Percentiles rank a stretch among this genome's conserved stretches.
Evolutionary conservation across 2,113 vertebrate species (phyloP).

Genomic region (Eretmochelys imbricata): DNA sequence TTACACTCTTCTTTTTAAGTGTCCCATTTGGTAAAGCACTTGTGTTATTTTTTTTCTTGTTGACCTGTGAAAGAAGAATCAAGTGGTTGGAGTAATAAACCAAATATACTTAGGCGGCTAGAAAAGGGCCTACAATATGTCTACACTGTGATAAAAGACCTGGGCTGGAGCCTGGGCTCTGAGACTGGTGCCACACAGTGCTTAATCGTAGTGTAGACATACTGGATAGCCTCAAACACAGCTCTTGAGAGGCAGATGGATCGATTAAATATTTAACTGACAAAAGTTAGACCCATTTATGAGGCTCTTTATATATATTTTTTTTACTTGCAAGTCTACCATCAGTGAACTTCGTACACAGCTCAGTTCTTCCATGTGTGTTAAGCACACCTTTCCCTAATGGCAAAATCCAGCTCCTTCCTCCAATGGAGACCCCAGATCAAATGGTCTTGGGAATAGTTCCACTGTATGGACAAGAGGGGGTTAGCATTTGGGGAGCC

Average conservation of each 20-base stretch:
- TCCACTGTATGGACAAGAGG: background rate
- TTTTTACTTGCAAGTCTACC: background rate
- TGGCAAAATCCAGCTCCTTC: background rate
- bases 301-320: background rate
- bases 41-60: slow-evolving; percentile 56
- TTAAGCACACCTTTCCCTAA: background rate
- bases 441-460: background rate
- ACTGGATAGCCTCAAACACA: background rate
- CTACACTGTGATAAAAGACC: background rate
- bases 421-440: background rate
- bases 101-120: background rate
- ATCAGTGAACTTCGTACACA: background rate
- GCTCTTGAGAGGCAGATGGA: background rate
- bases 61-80: slow-evolving; percentile 15
- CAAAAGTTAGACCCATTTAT: background rate
- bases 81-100: background rate
- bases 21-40: slow-evolving; percentile 45
- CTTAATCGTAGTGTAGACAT: background rate
- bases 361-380: background rate
- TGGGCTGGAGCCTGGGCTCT: background rate
- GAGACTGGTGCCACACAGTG: background rate
- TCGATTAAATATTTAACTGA: background rate
- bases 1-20: slow-evolving; percentile 53
- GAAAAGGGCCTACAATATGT: background rate
- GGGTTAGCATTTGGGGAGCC: background rate